Evolutionary conservation across 2,888 invertebrate genomes (phyloP).

Genomic region (Automeris io): DNA sequence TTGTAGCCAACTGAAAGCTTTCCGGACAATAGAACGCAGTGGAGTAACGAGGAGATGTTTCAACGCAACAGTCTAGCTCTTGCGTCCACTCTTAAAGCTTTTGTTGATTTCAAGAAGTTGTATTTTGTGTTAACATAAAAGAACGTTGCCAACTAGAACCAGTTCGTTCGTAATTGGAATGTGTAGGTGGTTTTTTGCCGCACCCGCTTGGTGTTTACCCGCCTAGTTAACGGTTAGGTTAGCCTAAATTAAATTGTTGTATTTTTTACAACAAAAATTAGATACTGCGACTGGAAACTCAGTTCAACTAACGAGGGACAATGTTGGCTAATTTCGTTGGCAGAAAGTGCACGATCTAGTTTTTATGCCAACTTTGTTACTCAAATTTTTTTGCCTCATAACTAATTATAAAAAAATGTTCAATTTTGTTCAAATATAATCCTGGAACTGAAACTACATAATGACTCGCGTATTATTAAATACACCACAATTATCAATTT

Average conservation of each 20-base stretch:
- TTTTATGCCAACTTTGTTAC: neutral
- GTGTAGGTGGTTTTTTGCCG: slow-evolving; percentile 56
- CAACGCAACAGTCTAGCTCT: too few relatives aligned
- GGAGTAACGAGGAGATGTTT: too few relatives aligned
- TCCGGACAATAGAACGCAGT: too few relatives aligned
- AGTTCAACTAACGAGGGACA: slow-evolving; percentile 47
- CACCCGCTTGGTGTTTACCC: slow-evolving; percentile 53
- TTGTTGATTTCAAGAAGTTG: too few relatives aligned
- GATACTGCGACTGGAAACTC: slow-evolving; percentile 35
- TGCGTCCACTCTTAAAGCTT: too few relatives aligned
- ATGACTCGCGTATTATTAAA: too few relatives aligned
- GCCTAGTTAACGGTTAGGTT: slow-evolving; percentile 68
- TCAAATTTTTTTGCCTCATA: neutral
- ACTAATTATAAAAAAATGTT: too few relatives aligned
- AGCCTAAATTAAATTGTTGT: slow-evolving; percentile 72
- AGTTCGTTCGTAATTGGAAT: slow-evolving; percentile 59
- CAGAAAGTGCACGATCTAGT: slow-evolving; percentile 20
- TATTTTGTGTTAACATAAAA: slow-evolving; percentile 46
- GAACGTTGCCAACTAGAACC: slow-evolving; percentile 37
- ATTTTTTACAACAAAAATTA: slow-evolving; percentile 65
- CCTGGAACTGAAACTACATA: too few relatives aligned
- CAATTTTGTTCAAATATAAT: too few relatives aligned
- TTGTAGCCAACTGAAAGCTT: too few relatives aligned
- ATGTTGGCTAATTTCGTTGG: slow-evolving; percentile 53
- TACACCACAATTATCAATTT: too few relatives aligned